A percentile compares a stretch with the other conserved stretches of the same genome.
phyloP scores from a whole-genome alignment of 2,888 invertebrate species.

The Drosophila niveifrons region DNA sequence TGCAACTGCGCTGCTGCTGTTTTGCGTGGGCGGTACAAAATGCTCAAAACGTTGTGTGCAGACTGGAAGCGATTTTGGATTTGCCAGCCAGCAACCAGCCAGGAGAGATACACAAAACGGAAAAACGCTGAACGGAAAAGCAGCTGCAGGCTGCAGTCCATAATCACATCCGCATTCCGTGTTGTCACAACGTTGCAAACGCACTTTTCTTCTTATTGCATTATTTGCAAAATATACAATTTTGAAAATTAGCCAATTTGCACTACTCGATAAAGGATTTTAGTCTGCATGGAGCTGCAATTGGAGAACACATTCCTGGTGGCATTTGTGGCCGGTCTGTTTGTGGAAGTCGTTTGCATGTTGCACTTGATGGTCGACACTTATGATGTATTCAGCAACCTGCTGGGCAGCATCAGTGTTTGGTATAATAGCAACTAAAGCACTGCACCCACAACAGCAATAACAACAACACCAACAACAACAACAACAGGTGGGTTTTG shows the following conservation, averaged over 20 bases:
- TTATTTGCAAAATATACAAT: not conserved
- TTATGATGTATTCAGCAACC: slow-evolving; percentile 22
- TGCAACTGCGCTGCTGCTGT: slow-evolving; percentile 36
- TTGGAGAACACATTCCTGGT: slow-evolving; percentile 37
- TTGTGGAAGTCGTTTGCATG: slow-evolving; percentile 36
- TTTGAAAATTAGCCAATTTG: too few relatives aligned
- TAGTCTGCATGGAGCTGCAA: slow-evolving; percentile 40
- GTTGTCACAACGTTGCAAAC: not conserved
- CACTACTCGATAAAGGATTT: not conserved
- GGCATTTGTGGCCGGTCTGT: slow-evolving; percentile 28
- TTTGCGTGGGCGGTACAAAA: slow-evolving; percentile 47
- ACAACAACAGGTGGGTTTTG: slow-evolving; percentile 73
- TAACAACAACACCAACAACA: slow-evolving; percentile 35
- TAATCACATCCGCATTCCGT: slow-evolving; percentile 31
- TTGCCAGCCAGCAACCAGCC: slow-evolving; percentile 32
- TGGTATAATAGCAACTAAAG: slow-evolving; percentile 11
- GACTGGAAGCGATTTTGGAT: slow-evolving; percentile 60
- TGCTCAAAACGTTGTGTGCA: slow-evolving; percentile 41
- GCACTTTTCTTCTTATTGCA: slow-evolving; percentile 13
- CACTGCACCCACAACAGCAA: slow-evolving; percentile 16
- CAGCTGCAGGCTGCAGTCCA: slow-evolving; percentile 35
- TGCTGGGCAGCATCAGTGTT: slow-evolving; percentile 12
- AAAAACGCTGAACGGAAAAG: slow-evolving; percentile 17
- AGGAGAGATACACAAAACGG: slow-evolving; percentile 44
- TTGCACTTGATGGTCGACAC: slow-evolving; percentile 19